These are phyloP conservation scores for Mythimna impura DNA, from an alignment of 2,888 invertebrate genomes.

Conservation along the genomic window DNA sequence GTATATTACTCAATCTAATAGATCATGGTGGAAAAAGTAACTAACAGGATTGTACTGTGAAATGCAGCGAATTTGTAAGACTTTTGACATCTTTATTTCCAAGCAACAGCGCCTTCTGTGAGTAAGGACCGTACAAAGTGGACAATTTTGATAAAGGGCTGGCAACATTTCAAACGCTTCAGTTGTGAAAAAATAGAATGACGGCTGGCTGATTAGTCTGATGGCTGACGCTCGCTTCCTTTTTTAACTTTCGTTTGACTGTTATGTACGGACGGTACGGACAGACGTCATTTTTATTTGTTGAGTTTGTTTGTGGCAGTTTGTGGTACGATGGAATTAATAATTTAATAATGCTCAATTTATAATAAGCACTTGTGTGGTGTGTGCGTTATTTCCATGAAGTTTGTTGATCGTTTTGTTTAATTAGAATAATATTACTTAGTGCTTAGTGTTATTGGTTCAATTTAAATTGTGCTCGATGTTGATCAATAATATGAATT, in stretches of 20 bases:
- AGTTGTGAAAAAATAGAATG: background rate
- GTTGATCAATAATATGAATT: slow-evolving; percentile 73
- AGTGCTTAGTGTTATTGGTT: slow-evolving; percentile 19
- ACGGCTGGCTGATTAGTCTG: background rate
- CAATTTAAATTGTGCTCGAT: slow-evolving; percentile 50
- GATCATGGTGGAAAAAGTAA: too few species aligned
- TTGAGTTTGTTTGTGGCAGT: slow-evolving; percentile 25
- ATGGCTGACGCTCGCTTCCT: slow-evolving; percentile 32
- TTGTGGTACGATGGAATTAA: slow-evolving; percentile 8
- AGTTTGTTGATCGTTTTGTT: slow-evolving; percentile 14
- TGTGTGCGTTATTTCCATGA: slow-evolving; percentile 4
- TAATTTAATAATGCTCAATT: slow-evolving; percentile 32
- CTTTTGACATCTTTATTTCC: too few species aligned
- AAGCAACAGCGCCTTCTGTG: too few species aligned
- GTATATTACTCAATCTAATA: too few species aligned
- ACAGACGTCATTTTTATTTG: slow-evolving; percentile 17
- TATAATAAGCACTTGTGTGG: slow-evolving; percentile 5
- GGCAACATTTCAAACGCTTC: too few species aligned
- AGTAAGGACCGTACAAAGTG: too few species aligned
- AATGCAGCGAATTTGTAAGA: too few species aligned
- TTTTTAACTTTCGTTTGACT: slow-evolving; percentile 27
- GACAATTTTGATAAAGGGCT: too few species aligned
- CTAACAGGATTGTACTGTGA: too few species aligned
- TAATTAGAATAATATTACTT: background rate
- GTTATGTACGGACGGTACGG: background rate